Evolutionary conservation across 2,113 vertebrate genomes (phyloP), one percentile per base, ranked within the genome.

Genomic region (Puntigrus tetrazona): DNA sequence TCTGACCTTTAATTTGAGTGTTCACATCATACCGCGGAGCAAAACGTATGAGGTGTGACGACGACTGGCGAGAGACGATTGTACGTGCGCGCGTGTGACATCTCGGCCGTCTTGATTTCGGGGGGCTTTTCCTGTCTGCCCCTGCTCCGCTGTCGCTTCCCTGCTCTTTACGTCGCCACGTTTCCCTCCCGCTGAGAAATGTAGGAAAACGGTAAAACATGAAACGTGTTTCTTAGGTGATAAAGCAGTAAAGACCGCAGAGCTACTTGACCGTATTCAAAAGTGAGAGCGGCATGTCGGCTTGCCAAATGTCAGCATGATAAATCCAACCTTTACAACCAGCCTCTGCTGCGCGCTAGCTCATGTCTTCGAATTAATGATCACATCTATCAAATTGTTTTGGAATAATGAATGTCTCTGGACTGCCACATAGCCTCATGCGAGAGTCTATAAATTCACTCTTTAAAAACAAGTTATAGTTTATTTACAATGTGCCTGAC

Each of bases 271-370:
- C 88, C 85, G 86, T 84, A 87, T 84, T 82, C 82, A 88, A 86
- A 87, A 86, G 87, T 78, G 78, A 47, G 84, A 85, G 43, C 36
- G 61, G 63, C 85, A 81, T 67, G 88, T 43, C 82, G 89, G 86
- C 90, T 91, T 90, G 88, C 91, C 90, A 94, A 94, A 94, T 95
- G 94, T 93, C 94, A 95, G 91, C 93, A 92, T 94, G 94, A 95
- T 94, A 94, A 95, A 95, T 94, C 92, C 92, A 93, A 93, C 92
- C 92, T 95, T 95, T 94, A 92, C 93, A 92, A 93, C 91, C 91
- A 87, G 90, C 65, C 89, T 92, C 85, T 88, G 89, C 88, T 90
- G 88, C 87, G 87, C 89, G 88, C 85, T 63, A 85, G 90, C 88
- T 88, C 22, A 83, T 92, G 91, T 90, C 90, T 90, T 88, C 88